Conservation (phyloP, 1,140 invertebrate species). For the Nymphalis io region DNA sequence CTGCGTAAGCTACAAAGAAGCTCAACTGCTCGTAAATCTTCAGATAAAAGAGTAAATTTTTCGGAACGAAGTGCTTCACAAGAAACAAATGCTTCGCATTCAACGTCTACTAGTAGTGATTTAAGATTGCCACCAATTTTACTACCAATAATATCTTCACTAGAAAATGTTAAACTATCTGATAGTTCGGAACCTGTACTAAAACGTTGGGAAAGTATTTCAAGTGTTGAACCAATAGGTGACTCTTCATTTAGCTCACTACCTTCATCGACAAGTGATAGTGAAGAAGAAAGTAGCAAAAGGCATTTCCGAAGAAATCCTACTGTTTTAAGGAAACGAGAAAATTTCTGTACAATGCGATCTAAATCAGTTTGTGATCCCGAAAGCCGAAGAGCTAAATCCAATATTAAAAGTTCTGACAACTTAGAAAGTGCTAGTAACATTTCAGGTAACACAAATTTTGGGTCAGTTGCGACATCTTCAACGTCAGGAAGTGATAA, state of each 20-base stretch:
- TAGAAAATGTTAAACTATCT: conserved; percentile 72
- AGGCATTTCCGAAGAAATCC: conserved; percentile 60
- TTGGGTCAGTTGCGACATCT: conserved; percentile 70
- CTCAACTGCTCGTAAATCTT: conserved; percentile 63
- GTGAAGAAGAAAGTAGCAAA: conserved; percentile 77
- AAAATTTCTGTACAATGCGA: conserved; percentile 69
- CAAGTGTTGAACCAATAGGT: conserved; percentile 84
- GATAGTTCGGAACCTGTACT: conserved; percentile 62
- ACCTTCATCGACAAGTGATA: conserved; percentile 77
- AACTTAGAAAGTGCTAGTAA: conserved; percentile 74
- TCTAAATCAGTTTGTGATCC: conserved; percentile 78
- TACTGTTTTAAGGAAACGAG: conserved; percentile 66
- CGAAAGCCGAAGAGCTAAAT: conserved; percentile 64
- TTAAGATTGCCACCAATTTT: conserved; percentile 86
- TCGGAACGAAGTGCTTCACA: conserved; percentile 81
- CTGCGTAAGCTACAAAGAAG: conserved; percentile 64
- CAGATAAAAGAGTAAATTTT: conserved; percentile 76
- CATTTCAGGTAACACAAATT: conserved; percentile 68
- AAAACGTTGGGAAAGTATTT: conserved; percentile 81
- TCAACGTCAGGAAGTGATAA: conserved; percentile 77
- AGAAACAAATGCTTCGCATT: conserved; percentile 81
- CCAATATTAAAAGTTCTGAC: conserved; percentile 65
- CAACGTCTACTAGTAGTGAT: conserved; percentile 80
- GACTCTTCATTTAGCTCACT: conserved; percentile 85
- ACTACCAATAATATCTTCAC: conserved; percentile 82